Percentiles rank a stretch among this genome's conserved stretches.
phyloP scores from a whole-genome alignment of 2,797 vertebrate species.

The Catharus ustulatus region DNA sequence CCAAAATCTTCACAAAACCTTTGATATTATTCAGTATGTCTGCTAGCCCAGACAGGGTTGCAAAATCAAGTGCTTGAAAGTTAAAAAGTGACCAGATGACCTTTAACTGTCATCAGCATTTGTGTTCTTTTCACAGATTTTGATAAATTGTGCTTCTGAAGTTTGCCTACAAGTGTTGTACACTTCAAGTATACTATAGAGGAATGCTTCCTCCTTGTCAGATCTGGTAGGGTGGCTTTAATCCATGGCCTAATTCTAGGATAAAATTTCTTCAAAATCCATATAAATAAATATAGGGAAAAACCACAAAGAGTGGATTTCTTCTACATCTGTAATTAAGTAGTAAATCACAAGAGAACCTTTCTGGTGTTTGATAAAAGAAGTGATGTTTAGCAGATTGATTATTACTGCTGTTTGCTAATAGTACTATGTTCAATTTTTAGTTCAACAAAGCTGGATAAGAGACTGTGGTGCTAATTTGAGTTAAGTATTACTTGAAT shows the following conservation, averaged over 20 bases:
- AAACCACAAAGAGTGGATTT: neutral
- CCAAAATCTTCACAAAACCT: neutral
- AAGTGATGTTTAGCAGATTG: neutral
- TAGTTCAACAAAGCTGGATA: neutral
- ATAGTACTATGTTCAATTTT: neutral
- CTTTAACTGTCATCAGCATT: neutral
- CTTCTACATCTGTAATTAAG: neutral
- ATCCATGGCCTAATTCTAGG: neutral
- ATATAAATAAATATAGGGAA: neutral
- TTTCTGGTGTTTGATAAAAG: neutral
- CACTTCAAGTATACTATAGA: neutral
- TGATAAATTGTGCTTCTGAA: neutral
- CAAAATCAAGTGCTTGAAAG: neutral
- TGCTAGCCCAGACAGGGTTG: neutral
- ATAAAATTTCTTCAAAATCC: neutral
- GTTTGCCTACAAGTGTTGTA: neutral
- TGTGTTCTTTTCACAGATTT: neutral
- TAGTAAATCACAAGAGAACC: neutral
- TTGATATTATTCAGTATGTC: neutral
- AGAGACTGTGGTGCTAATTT: neutral
- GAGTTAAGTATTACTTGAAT: conserved; percentile 1
- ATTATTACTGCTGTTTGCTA: neutral
- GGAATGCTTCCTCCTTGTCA: neutral
- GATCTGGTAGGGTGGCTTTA: neutral
- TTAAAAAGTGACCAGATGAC: conserved; percentile 31